phyloP scores from a whole-genome alignment of 2,113 vertebrate species.

The Colistium nudipinnis region DNA sequence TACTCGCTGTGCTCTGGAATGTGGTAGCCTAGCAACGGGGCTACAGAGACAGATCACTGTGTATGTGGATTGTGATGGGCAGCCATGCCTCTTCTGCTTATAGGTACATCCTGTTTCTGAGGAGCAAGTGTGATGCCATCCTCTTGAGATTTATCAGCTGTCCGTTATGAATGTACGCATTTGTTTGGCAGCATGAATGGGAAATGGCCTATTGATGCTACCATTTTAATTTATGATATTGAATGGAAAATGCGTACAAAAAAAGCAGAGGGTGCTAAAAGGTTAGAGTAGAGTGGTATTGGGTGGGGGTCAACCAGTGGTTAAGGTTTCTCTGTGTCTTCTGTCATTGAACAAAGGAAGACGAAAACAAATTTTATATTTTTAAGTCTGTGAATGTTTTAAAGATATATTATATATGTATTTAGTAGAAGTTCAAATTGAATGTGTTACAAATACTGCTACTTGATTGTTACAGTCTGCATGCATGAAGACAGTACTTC shows the following conservation, averaged over 20 bases:
- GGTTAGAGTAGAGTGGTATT: background rate
- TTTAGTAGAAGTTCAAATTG: too few relatives aligned
- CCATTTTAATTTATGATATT: background rate
- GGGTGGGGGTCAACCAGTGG: too few relatives aligned
- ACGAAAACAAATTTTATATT: too few relatives aligned
- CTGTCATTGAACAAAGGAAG: too few relatives aligned
- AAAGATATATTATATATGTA: too few relatives aligned
- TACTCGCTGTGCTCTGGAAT: constrained; percentile 47
- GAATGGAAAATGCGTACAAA: background rate
- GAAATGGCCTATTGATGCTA: background rate
- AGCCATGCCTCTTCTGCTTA: background rate
- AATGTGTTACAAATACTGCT: too few relatives aligned
- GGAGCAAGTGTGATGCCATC: background rate
- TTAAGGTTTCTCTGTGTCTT: too few relatives aligned
- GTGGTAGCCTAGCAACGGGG: constrained; percentile 66
- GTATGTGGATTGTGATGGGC: constrained; percentile 37
- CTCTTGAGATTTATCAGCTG: background rate
- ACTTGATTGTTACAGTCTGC: too few relatives aligned
- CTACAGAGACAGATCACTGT: constrained; percentile 39
- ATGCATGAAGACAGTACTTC: background rate
- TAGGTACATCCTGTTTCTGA: constrained; percentile 28
- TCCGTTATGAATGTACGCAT: background rate
- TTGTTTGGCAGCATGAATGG: background rate
- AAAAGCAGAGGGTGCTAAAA: background rate
- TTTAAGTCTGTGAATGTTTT: too few relatives aligned